A percentile compares a stretch with the other conserved stretches of the same genome.
These are phyloP conservation scores for Dioctria linearis DNA, from an alignment of 2,888 invertebrate species.

Conservation along the genomic window DNA sequence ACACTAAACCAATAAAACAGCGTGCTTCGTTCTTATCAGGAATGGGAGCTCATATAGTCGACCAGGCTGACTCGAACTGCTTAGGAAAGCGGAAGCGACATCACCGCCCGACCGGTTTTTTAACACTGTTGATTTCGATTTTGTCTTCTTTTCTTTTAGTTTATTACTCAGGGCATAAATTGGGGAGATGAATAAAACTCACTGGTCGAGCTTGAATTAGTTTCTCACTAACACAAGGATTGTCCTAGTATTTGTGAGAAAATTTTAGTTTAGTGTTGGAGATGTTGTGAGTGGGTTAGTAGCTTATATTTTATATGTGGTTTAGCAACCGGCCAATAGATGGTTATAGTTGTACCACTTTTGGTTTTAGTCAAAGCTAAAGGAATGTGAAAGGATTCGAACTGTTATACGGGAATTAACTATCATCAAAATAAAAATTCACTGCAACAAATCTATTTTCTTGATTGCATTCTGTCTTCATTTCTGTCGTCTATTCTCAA, in stretches of 20 bases:
- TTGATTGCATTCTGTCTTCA: too few species aligned
- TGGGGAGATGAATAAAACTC: constrained; percentile 26
- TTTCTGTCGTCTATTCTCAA: too few species aligned
- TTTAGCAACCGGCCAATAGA: constrained; percentile 26
- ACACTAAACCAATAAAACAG: neutral
- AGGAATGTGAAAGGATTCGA: neutral
- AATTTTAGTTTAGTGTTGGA: constrained; percentile 44
- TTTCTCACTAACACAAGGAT: constrained; percentile 38
- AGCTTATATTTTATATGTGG: constrained; percentile 5
- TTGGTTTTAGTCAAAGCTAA: constrained; percentile 16
- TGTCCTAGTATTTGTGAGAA: constrained; percentile 17
- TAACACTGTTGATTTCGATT: constrained; percentile 51
- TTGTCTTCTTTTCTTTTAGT: too few species aligned
- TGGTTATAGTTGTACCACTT: constrained; percentile 12
- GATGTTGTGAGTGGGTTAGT: constrained; percentile 29
- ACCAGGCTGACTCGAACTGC: neutral
- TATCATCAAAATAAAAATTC: too few species aligned
- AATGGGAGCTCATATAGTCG: neutral
- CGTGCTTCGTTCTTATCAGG: neutral
- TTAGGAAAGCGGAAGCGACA: neutral
- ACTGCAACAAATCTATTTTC: too few species aligned
- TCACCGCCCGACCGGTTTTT: constrained; percentile 49
- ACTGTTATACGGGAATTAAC: constrained; percentile 5
- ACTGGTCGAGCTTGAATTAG: neutral
- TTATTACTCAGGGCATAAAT: neutral